Evolutionary conservation across 2,888 invertebrate species (phyloP).

Genomic region (Ophion ventricosus): DNA sequence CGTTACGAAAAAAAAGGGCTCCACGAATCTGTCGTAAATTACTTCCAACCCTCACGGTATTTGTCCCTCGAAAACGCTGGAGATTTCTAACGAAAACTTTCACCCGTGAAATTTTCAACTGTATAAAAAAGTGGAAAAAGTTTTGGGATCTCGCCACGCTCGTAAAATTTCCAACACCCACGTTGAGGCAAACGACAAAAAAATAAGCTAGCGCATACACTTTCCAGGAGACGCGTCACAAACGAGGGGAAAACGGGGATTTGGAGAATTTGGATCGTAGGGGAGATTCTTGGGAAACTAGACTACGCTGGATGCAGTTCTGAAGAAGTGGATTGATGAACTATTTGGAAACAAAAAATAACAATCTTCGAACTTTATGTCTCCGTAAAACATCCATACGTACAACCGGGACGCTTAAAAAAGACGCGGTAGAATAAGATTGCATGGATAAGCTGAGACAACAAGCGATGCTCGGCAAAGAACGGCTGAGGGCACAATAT

Average conservation of each 20-base stretch:
- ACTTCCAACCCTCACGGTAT: neutral
- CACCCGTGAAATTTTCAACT: constrained; percentile 24
- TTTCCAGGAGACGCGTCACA: neutral
- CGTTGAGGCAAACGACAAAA: constrained; percentile 11
- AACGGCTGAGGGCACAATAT: no score
- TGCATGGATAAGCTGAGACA: no score
- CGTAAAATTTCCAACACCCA: constrained; percentile 22
- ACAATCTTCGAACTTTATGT: no score
- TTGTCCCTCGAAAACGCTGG: neutral
- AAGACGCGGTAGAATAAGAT: no score
- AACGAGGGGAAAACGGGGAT: neutral
- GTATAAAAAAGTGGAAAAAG: constrained; percentile 11
- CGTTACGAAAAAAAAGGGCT: constrained; percentile 20
- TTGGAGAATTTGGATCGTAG: neutral
- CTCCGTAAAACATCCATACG: no score
- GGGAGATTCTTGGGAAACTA: neutral
- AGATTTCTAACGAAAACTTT: constrained; percentile 1
- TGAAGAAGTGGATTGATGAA: no score
- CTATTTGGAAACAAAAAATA: no score
- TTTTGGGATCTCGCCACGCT: constrained; percentile 8
- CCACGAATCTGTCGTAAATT: neutral
- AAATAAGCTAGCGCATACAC: neutral
- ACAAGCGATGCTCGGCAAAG: no score
- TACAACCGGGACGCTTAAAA: no score
- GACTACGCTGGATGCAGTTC: neutral